Conservation (phyloP, 2,888 invertebrate genomes). For the Cantharis nigra region DNA sequence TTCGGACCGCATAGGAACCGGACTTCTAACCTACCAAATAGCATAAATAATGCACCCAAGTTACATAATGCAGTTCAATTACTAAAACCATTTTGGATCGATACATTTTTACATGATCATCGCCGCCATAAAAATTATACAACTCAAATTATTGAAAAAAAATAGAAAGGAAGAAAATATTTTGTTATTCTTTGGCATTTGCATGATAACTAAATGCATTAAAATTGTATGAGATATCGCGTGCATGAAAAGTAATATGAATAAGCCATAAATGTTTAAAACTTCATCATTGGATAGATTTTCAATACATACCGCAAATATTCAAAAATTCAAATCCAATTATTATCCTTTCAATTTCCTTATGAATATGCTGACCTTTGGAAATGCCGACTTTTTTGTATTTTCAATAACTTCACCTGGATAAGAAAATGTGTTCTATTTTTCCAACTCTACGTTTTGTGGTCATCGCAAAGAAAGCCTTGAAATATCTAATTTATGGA, state of each 20-base stretch:
- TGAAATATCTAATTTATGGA: not conserved
- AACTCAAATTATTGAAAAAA: slow-evolving; percentile 1
- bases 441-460: not conserved
- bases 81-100: slow-evolving; percentile 17
- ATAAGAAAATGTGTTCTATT: not conserved
- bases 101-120: not conserved
- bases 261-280: slow-evolving; percentile 49
- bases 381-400: not conserved
- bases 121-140: not conserved
- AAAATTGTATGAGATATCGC: slow-evolving; percentile 48
- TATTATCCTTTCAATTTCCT: slow-evolving; percentile 7
- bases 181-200: slow-evolving; percentile 43
- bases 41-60: slow-evolving; percentile 41
- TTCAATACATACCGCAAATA: slow-evolving; percentile 33
- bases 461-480: not conserved
- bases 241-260: slow-evolving; percentile 45
- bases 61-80: slow-evolving; percentile 35
- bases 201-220: slow-evolving; percentile 45
- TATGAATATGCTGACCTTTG: not conserved
- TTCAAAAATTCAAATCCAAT: slow-evolving; percentile 34
- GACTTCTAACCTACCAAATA: slow-evolving; percentile 19
- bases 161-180: not conserved
- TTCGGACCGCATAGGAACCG: slow-evolving; percentile 32
- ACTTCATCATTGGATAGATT: slow-evolving; percentile 39
- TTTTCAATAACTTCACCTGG: not conserved